Evolutionary conservation across 92 coral and sea anemone genomes (phyloP).

Genomic region (Zoanthus sansibaricus): DNA sequence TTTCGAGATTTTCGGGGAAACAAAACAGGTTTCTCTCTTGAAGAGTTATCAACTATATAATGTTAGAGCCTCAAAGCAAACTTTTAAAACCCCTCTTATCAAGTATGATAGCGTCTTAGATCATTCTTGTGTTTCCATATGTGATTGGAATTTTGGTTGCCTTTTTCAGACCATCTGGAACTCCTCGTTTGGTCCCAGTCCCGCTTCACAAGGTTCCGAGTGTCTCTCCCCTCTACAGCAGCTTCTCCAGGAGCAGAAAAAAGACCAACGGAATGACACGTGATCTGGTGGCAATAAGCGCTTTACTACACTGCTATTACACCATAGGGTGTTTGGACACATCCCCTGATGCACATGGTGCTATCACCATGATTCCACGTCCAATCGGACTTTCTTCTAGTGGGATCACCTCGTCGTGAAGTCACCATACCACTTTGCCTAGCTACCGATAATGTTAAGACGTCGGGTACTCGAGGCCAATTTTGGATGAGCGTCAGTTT

Average conservation of each 20-base stretch:
- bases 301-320: background rate
- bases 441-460: background rate
- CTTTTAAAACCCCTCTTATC: too few relatives aligned
- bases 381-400: background rate
- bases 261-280: slow-evolving; percentile 82
- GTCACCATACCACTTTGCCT: background rate
- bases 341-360: background rate
- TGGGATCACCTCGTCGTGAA: background rate
- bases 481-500: background rate
- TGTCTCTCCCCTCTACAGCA: slow-evolving; percentile 92
- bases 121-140: background rate
- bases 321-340: slow-evolving; percentile 4
- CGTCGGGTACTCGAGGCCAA: background rate
- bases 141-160: background rate
- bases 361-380: background rate
- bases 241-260: slow-evolving; percentile 95
- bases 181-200: slow-evolving; percentile 77
- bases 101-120: background rate
- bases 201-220: slow-evolving; percentile 67
- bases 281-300: slow-evolving; percentile 30
- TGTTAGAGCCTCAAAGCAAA: background rate
- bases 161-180: slow-evolving; percentile 91
- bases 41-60: background rate
- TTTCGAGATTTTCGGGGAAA: too few relatives aligned
- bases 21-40: background rate